Evolutionary conservation across 2,888 invertebrate species (phyloP).

Genomic region (Xestoiulus laeticollis): DNA sequence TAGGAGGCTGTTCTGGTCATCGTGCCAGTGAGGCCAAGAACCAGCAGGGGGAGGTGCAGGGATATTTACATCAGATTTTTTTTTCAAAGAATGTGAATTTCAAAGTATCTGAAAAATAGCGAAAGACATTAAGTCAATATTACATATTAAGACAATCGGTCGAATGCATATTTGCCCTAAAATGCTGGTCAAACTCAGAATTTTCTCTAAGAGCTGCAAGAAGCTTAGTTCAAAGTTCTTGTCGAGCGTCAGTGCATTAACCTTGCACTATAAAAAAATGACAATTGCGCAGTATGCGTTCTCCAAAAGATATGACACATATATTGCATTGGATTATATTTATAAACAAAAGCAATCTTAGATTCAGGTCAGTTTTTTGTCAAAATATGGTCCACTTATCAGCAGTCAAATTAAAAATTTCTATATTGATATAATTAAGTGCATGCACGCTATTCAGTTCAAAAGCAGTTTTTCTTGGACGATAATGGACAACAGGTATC

Average conservation of each 20-base stretch:
- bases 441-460: background rate
- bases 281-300: background rate
- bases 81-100: slow-evolving; percentile 18
- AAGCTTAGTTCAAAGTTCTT: background rate
- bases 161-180: background rate
- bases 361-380: slow-evolving; percentile 12
- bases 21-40: slow-evolving; percentile 34
- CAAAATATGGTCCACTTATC: slow-evolving; percentile 6
- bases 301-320: background rate
- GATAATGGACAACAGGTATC: background rate
- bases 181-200: background rate
- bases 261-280: slow-evolving; percentile 34
- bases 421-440: background rate
- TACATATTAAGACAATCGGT: background rate
- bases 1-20: slow-evolving; percentile 28
- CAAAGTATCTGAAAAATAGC: slow-evolving; percentile 25
- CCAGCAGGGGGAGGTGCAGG: background rate
- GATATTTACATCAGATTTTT: slow-evolving; percentile 11
- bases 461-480: background rate
- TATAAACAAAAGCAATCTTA: background rate
- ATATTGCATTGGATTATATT: background rate
- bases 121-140: background rate
- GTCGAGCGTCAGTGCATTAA: slow-evolving; percentile 18
- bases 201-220: background rate
- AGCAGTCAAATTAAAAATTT: background rate